These are phyloP conservation scores for Setophaga kirtlandii DNA, from an alignment of 2,113 vertebrate species.

Conservation along the genomic window DNA sequence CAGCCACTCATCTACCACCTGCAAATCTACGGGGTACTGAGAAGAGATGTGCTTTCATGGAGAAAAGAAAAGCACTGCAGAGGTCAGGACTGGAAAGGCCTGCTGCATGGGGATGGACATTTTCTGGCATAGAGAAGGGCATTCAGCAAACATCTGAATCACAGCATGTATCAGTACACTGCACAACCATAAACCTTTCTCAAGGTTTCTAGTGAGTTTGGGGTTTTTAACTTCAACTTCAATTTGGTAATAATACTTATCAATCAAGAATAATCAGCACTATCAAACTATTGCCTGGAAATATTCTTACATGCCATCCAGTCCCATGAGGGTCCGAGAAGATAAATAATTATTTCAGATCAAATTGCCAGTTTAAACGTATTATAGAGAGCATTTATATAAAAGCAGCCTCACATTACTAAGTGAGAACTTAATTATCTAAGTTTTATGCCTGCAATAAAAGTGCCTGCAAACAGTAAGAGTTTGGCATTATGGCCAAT, in stretches of 20 bases:
- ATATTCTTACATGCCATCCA: not conserved
- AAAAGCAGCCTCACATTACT: not conserved
- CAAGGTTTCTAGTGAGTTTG: not conserved
- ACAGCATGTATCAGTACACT: fast-evolving
- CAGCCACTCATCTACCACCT: not conserved
- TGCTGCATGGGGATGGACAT: not conserved
- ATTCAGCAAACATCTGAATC: not conserved
- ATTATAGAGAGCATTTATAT: not conserved
- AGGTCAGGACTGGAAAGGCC: not conserved
- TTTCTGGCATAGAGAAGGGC: not conserved
- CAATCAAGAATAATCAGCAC: not conserved
- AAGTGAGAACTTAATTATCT: not conserved
- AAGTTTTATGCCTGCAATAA: not conserved
- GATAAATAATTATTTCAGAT: not conserved
- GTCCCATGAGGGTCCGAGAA: fast-evolving
- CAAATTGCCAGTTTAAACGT: not conserved
- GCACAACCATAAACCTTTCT: not conserved
- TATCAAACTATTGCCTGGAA: not conserved
- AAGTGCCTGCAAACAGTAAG: not conserved
- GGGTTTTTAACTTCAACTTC: not conserved
- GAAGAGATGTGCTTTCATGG: not conserved
- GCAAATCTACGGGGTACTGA: not conserved
- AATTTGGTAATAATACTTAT: not conserved
- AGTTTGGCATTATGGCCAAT: not conserved
- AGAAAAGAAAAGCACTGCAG: not conserved